A percentile compares a stretch with the other conserved stretches of the same genome.
Evolutionary conservation across 2,888 invertebrate species (phyloP).

Genomic region (Lordiphosa fenestrarum): DNA sequence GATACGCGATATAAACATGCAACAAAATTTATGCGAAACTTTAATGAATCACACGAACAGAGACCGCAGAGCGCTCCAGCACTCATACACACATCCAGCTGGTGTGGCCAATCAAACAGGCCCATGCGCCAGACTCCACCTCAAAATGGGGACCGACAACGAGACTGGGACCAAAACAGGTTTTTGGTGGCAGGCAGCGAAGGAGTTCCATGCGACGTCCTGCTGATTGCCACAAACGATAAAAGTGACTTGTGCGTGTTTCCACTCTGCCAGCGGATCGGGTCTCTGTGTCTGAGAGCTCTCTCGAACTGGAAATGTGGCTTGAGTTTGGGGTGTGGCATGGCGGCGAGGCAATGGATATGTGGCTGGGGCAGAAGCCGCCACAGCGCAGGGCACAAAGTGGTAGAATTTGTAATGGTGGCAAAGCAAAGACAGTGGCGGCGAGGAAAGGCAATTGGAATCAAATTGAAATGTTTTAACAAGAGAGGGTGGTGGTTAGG

Average conservation of each 20-base stretch:
- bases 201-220: constrained; percentile 47
- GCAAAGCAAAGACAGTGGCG: constrained; percentile 39
- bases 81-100: constrained; percentile 6
- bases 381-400: constrained; percentile 39
- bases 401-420: constrained; percentile 72
- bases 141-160: constrained; percentile 62
- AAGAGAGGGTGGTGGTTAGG: no score
- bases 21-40: constrained; percentile 76
- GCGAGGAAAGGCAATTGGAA: constrained; percentile 3
- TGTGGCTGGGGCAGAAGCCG: constrained; percentile 34
- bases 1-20: constrained; percentile 65
- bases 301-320: constrained; percentile 17
- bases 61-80: constrained; percentile 9
- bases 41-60: constrained; percentile 56
- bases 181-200: constrained; percentile 40
- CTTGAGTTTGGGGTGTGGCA: constrained; percentile 29
- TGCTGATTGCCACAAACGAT: constrained; percentile 65
- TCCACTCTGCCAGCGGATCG: constrained; percentile 35
- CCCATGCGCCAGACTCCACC: constrained; percentile 62
- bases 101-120: constrained; percentile 55
- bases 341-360: not conserved
- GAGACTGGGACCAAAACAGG: constrained; percentile 21
- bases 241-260: constrained; percentile 42
- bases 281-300: constrained; percentile 14
- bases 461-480: not conserved